Percentiles rank a stretch among this genome's conserved stretches.
These are phyloP conservation scores for Crossaster papposus DNA, from an alignment of 53 echinoderm and acorn worm species.

Conservation along the genomic window DNA sequence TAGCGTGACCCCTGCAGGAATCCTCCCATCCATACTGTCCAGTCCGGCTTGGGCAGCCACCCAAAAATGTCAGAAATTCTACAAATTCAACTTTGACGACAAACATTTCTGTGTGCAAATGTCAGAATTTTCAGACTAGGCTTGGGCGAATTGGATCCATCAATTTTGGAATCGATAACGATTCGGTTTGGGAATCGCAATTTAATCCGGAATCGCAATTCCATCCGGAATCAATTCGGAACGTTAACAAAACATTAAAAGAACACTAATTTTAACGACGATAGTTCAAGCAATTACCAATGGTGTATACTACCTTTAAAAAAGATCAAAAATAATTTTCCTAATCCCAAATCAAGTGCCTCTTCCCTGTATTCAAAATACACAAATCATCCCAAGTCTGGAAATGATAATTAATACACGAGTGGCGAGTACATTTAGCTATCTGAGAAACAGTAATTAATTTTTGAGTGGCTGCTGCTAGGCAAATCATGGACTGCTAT, in stretches of 20 bases:
- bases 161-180: no score
- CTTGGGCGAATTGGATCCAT: background rate
- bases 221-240: no score
- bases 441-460: slow-evolving; percentile 25
- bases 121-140: no score
- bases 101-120: no score
- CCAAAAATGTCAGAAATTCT: background rate
- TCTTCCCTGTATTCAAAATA: background rate
- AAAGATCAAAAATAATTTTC: no score
- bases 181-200: no score
- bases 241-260: no score
- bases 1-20: background rate
- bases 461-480: slow-evolving; percentile 49
- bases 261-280: no score
- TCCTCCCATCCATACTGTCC: background rate
- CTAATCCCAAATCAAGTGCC: background rate
- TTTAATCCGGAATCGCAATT: no score
- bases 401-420: background rate
- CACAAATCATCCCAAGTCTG: background rate
- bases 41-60: background rate
- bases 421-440: background rate
- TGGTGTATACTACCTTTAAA: no score
- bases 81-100: background rate
- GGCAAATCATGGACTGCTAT: slow-evolving; percentile 30
- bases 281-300: no score